phyloP scores from a whole-genome alignment of 1,140 invertebrate genomes.

The Pogonomyrmex californicus region DNA sequence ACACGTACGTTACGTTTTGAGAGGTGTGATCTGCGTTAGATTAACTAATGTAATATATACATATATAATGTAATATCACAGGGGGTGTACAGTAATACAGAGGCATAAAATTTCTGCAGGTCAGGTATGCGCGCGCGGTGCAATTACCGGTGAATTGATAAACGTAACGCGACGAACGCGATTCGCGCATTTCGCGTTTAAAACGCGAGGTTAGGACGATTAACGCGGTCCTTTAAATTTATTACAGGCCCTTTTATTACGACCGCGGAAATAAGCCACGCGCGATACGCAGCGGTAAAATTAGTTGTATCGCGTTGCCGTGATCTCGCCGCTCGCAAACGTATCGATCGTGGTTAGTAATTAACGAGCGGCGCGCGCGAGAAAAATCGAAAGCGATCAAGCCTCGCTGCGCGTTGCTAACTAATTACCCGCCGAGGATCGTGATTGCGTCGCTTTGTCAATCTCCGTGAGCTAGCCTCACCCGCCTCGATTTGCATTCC shows the following conservation, averaged over 20 bases:
- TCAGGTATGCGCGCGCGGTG: background rate
- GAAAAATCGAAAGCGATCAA: slow-evolving; percentile 81
- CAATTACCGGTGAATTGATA: slow-evolving; percentile 33
- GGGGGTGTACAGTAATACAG: background rate
- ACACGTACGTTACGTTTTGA: background rate
- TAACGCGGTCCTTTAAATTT: slow-evolving; percentile 45
- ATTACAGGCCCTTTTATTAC: slow-evolving; percentile 53
- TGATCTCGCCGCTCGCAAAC: slow-evolving; percentile 52
- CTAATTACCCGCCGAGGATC: slow-evolving; percentile 81
- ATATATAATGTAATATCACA: slow-evolving; percentile 11
- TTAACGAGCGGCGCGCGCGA: slow-evolving; percentile 72
- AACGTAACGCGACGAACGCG: slow-evolving; percentile 21
- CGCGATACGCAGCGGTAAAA: slow-evolving; percentile 51
- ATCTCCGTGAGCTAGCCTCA: slow-evolving; percentile 69
- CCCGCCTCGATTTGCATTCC: slow-evolving; percentile 79
- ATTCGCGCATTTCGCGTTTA: slow-evolving; percentile 13
- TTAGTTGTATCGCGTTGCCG: slow-evolving; percentile 48
- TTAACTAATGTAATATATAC: slow-evolving; percentile 2
- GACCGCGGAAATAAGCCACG: slow-evolving; percentile 30
- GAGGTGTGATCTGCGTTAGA: background rate
- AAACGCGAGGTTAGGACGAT: slow-evolving; percentile 38
- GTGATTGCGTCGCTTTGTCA: slow-evolving; percentile 81
- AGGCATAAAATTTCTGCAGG: background rate
- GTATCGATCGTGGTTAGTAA: slow-evolving; percentile 74
- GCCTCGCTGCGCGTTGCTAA: slow-evolving; percentile 71